Evolutionary conservation across 2,888 invertebrate species (phyloP).

Genomic region (Hermaeophaga mercurialis): DNA sequence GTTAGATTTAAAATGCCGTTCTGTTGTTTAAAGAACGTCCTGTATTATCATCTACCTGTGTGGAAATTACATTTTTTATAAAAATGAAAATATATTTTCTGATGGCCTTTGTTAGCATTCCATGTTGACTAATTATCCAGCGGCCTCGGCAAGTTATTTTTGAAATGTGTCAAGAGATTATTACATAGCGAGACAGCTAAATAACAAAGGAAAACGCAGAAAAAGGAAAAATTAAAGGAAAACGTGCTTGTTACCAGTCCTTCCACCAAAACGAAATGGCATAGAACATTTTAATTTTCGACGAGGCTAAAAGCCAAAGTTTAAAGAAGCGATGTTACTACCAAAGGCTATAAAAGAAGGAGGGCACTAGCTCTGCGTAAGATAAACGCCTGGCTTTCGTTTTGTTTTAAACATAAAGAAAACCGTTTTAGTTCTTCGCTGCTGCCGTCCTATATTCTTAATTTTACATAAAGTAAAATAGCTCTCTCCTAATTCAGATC

Average conservation of each 20-base stretch:
- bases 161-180: not conserved
- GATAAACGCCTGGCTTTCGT: not conserved
- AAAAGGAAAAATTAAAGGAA: constrained; percentile 7
- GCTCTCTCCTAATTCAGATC: too few species aligned
- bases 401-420: not conserved
- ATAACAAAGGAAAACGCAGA: constrained; percentile 2
- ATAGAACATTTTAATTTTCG: constrained; percentile 12
- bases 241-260: constrained; percentile 4
- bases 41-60: too few species aligned
- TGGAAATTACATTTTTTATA: too few species aligned
- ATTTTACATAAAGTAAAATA: not conserved
- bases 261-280: not conserved
- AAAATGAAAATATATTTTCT: too few species aligned
- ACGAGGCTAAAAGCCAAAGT: constrained; percentile 4
- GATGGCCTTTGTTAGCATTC: too few species aligned
- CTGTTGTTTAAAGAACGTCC: too few species aligned
- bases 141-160: not conserved
- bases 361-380: not conserved
- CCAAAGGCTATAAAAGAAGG: constrained; percentile 2
- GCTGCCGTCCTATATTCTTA: not conserved
- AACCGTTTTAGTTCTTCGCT: not conserved
- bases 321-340: constrained; percentile 6
- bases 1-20: too few species aligned
- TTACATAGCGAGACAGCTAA: not conserved
- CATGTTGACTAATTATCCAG: not conserved